These are phyloP conservation scores for Anthoptus insignis DNA, from an alignment of 2,888 invertebrate genomes.

Conservation along the genomic window DNA sequence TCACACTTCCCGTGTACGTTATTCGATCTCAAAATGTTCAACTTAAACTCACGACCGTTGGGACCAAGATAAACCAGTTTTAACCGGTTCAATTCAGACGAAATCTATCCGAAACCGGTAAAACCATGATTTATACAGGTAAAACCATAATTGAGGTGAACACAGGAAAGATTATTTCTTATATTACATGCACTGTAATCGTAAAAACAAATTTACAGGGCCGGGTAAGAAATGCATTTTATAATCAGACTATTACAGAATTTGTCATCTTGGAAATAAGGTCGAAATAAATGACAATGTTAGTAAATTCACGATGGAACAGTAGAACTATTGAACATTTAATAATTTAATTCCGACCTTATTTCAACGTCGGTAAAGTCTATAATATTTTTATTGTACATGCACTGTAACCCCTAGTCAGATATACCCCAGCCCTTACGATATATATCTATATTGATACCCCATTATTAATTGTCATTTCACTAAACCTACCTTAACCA, in stretches of 20 bases:
- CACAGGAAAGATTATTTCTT: background rate
- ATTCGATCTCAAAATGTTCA: background rate
- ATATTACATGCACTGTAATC: background rate
- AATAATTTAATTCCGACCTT: too few species aligned
- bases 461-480: conserved; percentile 7
- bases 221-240: too few species aligned
- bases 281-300: too few species aligned
- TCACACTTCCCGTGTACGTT: background rate
- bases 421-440: background rate
- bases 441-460: background rate
- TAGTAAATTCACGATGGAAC: too few species aligned
- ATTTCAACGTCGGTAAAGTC: too few species aligned
- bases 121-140: background rate
- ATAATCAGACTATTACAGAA: too few species aligned
- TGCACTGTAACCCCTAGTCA: background rate
- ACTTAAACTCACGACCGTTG: background rate
- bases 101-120: background rate
- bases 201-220: background rate
- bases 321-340: too few species aligned
- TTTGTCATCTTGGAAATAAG: too few species aligned
- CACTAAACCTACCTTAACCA: conserved; percentile 19
- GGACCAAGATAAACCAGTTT: background rate
- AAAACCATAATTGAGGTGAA: background rate
- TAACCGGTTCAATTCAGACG: background rate
- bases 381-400: too few species aligned